Conservation (phyloP, 1,140 invertebrate species). For the Helicoverpa zea region DNA sequence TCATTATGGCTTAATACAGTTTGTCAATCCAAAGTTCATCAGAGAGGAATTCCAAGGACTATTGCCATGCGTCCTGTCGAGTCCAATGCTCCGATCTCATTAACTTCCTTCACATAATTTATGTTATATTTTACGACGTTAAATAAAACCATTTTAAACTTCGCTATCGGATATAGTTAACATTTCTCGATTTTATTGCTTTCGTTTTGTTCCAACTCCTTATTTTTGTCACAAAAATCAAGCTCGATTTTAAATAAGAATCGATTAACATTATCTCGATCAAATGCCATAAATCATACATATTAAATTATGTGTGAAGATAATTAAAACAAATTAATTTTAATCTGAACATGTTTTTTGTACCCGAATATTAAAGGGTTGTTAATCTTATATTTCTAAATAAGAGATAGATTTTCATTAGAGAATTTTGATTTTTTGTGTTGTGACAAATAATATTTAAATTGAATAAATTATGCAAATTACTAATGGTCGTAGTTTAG, state of each 20-base stretch:
- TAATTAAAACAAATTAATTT: background rate
- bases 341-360: too few species aligned
- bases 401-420: too few species aligned
- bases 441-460: background rate
- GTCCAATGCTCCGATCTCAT: conserved; percentile 2
- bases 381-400: background rate
- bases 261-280: background rate
- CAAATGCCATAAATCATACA: background rate
- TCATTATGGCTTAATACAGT: background rate
- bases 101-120: background rate
- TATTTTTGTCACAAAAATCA: conserved; percentile 32
- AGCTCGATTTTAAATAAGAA: background rate
- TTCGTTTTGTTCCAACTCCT: background rate
- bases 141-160: background rate
- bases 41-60: background rate
- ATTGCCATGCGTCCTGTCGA: background rate
- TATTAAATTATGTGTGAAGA: conserved; percentile 16
- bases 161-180: conserved; percentile 5
- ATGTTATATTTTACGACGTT: background rate
- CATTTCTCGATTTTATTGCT: conserved; percentile 8
- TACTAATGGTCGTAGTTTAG: background rate
- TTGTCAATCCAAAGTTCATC: background rate
- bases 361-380: background rate
- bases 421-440: too few species aligned
- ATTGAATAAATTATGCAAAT: background rate